Percentiles rank a stretch among this genome's conserved stretches.
Conservation (phyloP, 1,140 invertebrate genomes). For the Cephus cinctus region DNA sequence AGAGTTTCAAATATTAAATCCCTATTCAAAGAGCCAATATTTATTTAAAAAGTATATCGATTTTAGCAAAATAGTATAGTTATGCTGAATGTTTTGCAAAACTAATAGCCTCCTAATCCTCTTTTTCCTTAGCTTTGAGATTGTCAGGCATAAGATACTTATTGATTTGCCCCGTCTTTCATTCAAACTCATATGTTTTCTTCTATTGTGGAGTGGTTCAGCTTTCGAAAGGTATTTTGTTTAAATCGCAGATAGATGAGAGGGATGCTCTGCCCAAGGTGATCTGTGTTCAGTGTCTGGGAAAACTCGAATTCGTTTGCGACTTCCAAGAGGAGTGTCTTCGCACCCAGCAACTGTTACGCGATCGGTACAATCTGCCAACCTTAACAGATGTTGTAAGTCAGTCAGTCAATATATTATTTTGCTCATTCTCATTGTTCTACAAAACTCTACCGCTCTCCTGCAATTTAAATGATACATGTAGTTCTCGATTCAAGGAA, state of each 20-base stretch:
- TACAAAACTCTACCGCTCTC: constrained; percentile 33
- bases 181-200: no score
- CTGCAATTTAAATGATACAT: no score
- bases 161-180: no score
- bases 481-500: no score
- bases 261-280: constrained; percentile 52
- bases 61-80: no score
- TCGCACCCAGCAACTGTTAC: constrained; percentile 50
- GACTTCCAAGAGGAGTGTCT: constrained; percentile 57
- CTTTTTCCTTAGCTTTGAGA: no score
- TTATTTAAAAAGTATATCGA: no score
- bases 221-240: constrained; percentile 37
- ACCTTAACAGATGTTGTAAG: constrained; percentile 48
- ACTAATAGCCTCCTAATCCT: no score
- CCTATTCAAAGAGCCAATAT: no score
- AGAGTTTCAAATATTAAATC: not conserved
- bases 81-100: constrained; percentile 2
- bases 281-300: constrained; percentile 55
- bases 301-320: constrained; percentile 55
- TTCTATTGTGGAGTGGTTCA: no score
- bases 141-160: no score
- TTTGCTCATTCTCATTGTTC: constrained; percentile 31
- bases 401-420: constrained; percentile 23
- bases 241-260: constrained; percentile 54
- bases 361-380: constrained; percentile 48